Percentiles rank a stretch among this genome's conserved stretches.
phyloP scores from a whole-genome alignment of 2,888 invertebrate species.

The Xylophagus ater region DNA sequence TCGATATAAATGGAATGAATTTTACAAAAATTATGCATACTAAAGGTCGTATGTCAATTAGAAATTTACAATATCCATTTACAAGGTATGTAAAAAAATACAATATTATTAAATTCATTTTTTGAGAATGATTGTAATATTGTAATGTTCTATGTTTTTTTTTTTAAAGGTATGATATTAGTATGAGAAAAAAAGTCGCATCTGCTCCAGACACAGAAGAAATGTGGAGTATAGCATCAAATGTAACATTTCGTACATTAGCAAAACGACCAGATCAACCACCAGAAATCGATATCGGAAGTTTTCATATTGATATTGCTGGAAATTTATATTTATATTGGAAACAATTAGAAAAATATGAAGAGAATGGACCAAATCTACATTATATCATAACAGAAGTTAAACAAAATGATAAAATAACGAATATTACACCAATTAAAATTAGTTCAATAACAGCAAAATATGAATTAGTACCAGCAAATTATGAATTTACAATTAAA shows the following conservation, averaged over 20 bases:
- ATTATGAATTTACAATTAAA: conserved; percentile 42
- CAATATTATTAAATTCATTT: not conserved
- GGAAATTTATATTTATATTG: conserved; percentile 65
- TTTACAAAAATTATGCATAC: not conserved
- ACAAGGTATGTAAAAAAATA: not conserved
- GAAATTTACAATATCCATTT: not conserved
- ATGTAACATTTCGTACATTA: conserved; percentile 48
- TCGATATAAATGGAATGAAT: not conserved
- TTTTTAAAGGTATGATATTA: conserved; percentile 50
- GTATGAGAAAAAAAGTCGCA: conserved; percentile 54
- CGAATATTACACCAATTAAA: conserved; percentile 17
- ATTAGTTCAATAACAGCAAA: conserved; percentile 10
- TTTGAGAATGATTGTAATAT: not conserved
- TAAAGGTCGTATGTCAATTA: not conserved
- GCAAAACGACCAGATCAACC: conserved; percentile 47
- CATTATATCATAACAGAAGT: conserved; percentile 49
- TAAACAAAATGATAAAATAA: conserved; percentile 21
- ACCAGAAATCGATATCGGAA: conserved; percentile 60
- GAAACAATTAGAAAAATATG: conserved; percentile 57
- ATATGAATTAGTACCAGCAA: conserved; percentile 3
- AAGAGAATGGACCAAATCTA: conserved; percentile 65
- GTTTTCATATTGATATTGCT: conserved; percentile 53
- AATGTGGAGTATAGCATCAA: conserved; percentile 60
- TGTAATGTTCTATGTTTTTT: conserved; percentile 19
- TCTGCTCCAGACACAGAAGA: conserved; percentile 42